These are phyloP conservation scores for Trematomus bernacchii DNA, from an alignment of 2,797 vertebrate species.

Conservation along the genomic window DNA sequence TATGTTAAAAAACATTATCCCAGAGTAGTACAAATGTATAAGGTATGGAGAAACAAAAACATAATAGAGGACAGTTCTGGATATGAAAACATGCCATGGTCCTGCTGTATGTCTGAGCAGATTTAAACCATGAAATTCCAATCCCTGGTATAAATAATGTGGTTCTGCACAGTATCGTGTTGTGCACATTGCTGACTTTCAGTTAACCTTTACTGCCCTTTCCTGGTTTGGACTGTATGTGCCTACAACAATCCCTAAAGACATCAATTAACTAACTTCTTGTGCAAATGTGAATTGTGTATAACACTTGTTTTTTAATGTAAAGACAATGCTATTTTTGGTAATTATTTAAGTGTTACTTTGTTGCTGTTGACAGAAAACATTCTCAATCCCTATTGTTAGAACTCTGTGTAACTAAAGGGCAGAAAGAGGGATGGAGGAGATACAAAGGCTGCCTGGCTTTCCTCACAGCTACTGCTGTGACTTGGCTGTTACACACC, in stretches of 20 bases:
- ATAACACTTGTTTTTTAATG: background rate
- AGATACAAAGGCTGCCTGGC: slow-evolving; percentile 32
- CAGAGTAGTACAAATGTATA: background rate
- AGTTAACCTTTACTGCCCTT: slow-evolving; percentile 43
- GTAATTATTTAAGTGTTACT: background rate
- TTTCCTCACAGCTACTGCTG: slow-evolving; percentile 47
- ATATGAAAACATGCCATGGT: slow-evolving; percentile 10
- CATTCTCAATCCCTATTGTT: background rate
- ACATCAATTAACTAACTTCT: background rate
- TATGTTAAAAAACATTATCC: slow-evolving; percentile 15
- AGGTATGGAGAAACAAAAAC: background rate
- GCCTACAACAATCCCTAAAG: slow-evolving; percentile 7
- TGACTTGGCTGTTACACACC: slow-evolving; percentile 48
- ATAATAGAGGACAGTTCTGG: background rate
- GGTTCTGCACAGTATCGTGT: slow-evolving; percentile 43
- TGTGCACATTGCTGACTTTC: slow-evolving; percentile 33
- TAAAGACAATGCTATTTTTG: background rate
- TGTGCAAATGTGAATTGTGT: background rate
- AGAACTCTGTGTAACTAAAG: slow-evolving; percentile 17
- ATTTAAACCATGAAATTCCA: slow-evolving; percentile 17
- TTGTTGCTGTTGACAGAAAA: background rate
- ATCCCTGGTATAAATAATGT: slow-evolving; percentile 32
- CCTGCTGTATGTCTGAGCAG: slow-evolving; percentile 37
- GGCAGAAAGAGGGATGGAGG: slow-evolving; percentile 6
- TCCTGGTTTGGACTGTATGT: slow-evolving; percentile 20